Base-by-base conservation (phyloP, 2,113 vertebrate genomes). In the Eretmochelys imbricata region DNA sequence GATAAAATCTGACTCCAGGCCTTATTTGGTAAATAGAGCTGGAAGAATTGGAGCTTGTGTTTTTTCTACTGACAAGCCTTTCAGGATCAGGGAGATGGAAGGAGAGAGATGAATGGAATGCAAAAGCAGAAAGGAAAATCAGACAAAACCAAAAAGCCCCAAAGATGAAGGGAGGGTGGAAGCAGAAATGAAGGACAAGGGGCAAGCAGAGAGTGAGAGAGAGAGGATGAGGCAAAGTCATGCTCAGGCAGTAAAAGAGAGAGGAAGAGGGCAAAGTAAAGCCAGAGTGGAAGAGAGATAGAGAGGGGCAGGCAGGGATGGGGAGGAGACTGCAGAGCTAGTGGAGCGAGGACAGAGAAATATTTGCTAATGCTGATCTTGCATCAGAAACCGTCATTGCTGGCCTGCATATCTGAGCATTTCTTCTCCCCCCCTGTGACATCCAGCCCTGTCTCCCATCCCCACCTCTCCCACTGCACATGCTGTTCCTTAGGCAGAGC, bases 1-100 rank as follows among this genome's bases (percentile, higher is more conserved):
- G 94, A 95, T 93, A 96, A 97, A 97, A 97, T 81, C 62, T 96
- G 96, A 95, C 96, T 96, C 79, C 62, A 50, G 96, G 94, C 94
- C 94, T 95, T 95, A 91, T 91, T 96, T 94, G 86, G 94, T 93
- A 95, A 97, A 95, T 80, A 89, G 94, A 91, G 53, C 87, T 94
- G 93, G 91, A 69, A 88, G 93, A 96, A 91, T 94, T 86, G 42
- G 89, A 88, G 90, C 90, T 91, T 0, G 49, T 54, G 72, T 92
- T 91, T 96, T 93, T 97, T 93, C 93, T 92, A 82, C 72, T 96
- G 95, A 96, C 90, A 91, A 96, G 86, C 80, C 93, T 96, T 97
- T 97, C 90, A 91, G 93, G 90, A 50, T 12, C 80, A 78, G 55
- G 84, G 76, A 94, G 94, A 89, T 79, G 86, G 94, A 88, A 80